phyloP scores from a whole-genome alignment of 2,797 vertebrate species.

The Hemibagrus guttatus region DNA sequence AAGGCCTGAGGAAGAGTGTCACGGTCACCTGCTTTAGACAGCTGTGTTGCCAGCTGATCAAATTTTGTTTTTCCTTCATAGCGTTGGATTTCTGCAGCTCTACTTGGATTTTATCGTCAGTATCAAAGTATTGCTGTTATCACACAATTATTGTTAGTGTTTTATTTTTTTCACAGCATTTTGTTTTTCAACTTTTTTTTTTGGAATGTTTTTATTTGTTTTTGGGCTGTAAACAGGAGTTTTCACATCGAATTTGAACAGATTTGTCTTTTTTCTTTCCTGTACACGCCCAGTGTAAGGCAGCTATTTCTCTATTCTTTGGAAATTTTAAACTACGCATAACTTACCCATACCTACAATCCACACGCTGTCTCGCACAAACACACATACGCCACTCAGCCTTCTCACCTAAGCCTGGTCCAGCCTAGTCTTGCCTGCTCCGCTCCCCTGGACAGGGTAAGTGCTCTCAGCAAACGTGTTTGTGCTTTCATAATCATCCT shows the following conservation, averaged over 20 bases:
- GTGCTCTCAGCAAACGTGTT: constrained; percentile 19
- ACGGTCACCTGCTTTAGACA: constrained; percentile 71
- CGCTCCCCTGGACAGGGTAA: constrained; percentile 84
- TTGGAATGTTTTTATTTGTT: constrained; percentile 68
- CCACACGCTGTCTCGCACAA: constrained; percentile 68
- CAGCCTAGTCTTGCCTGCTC: constrained; percentile 80
- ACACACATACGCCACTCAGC: constrained; percentile 72
- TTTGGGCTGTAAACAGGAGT: constrained; percentile 73
- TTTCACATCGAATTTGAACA: constrained; percentile 62
- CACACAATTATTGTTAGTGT: constrained; percentile 60
- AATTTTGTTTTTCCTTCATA: constrained; percentile 49
- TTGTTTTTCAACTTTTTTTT: constrained; percentile 65
- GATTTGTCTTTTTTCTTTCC: constrained; percentile 56
- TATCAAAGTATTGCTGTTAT: constrained; percentile 75
- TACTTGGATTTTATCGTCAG: constrained; percentile 68
- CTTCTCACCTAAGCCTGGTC: constrained; percentile 78
- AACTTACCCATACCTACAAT: constrained; percentile 61
- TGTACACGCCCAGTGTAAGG: constrained; percentile 64
- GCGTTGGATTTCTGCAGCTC: constrained; percentile 61
- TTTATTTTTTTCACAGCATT: constrained; percentile 57
- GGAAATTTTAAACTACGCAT: constrained; percentile 30
- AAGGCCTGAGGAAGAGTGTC: constrained; percentile 63
- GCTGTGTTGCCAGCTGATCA: constrained; percentile 71
- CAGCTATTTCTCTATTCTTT: constrained; percentile 71
- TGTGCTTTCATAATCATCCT: neutral